Base-by-base conservation (phyloP, 2,797 vertebrate species). In the Typhlichthys eigenmanni region DNA sequence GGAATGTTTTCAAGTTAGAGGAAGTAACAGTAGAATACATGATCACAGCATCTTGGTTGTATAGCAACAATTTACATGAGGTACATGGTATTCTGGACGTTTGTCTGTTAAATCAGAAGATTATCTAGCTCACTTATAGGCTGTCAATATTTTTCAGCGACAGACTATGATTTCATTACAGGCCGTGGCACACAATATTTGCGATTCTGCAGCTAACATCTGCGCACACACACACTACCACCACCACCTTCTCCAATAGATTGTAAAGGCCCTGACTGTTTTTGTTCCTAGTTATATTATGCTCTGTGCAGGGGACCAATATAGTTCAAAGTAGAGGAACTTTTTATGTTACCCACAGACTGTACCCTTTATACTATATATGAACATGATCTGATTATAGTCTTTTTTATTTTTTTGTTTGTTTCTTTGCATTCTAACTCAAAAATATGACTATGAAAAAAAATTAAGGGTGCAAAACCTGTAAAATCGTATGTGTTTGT, bases 341-440 rank as follows among this genome's bases (percentile, higher is more conserved):
- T 5, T 48, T 5, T 9, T 49, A 38, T 47, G 14, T 14, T 12
- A 55, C 12, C 19, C n/a, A 47, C 19, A 67, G 3, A 46, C 24
- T 29, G 16, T 5, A 47, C 1, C 16, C 49, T 19, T 43, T 10
- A 46, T 1, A 73, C 24, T 29, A 74, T 48, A 62, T 53, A 14
- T 58, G 32, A 68, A 67, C 64, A 58, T 71, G 17, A 64, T 62
- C 48, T 73, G 49, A 84, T 90, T 83, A 84, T 66, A 82, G 5
- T 38, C 8, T 38, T 38, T 9, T 38, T 47, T 8, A 11, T 3
- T 5, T 13, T 34, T 17, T 14, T 3, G 0, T 5, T 46, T 58
- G 14, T 10, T 38, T 7, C 17, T 29, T 61, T n/a, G 17, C 13
- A 43, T 59, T 54, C 24, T 29, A 29, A 29, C 24, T 29, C 4